A percentile compares a stretch with the other conserved stretches of the same genome.
Conservation (phyloP, 2,888 invertebrate species). For the Andrena dorsata region DNA sequence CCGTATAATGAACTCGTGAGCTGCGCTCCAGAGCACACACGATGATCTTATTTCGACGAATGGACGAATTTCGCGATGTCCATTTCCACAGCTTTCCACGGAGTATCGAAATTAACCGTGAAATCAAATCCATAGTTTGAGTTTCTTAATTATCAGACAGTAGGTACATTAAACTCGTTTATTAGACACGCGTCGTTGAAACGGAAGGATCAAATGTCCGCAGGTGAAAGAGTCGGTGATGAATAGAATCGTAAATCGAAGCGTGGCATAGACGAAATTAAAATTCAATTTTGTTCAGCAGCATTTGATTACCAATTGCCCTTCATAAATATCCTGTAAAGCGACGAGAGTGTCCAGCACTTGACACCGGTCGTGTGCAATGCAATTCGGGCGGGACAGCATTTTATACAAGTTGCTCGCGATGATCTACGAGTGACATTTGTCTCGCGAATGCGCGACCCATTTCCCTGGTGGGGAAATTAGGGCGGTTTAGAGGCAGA, state of each 20-base stretch:
- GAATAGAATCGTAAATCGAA: not conserved
- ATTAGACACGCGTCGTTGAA: too few species aligned
- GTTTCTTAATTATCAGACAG: too few species aligned
- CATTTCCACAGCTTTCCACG: not conserved
- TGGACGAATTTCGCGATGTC: constrained; percentile 13
- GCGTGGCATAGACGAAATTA: not conserved
- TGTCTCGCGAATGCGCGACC: constrained; percentile 7
- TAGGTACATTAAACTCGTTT: too few species aligned
- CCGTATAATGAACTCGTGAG: constrained; percentile 70
- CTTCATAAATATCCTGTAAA: constrained; percentile 12
- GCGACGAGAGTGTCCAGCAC: not conserved
- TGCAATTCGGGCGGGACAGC: not conserved
- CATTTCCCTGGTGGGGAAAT: constrained; percentile 28
- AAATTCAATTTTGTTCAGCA: not conserved
- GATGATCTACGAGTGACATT: constrained; percentile 43
- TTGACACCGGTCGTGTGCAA: not conserved
- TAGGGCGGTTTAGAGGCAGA: constrained; percentile 36
- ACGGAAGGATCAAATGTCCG: too few species aligned
- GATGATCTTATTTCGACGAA: constrained; percentile 68
- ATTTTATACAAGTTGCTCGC: constrained; percentile 33
- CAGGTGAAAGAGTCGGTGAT: too few species aligned
- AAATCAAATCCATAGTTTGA: not conserved
- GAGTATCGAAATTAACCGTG: not conserved
- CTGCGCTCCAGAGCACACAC: constrained; percentile 53
- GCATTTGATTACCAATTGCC: constrained; percentile 10